Percentiles rank a stretch among this genome's conserved stretches.
phyloP scores from a whole-genome alignment of 1,140 invertebrate species.

The Meloidogyne exigua region DNA sequence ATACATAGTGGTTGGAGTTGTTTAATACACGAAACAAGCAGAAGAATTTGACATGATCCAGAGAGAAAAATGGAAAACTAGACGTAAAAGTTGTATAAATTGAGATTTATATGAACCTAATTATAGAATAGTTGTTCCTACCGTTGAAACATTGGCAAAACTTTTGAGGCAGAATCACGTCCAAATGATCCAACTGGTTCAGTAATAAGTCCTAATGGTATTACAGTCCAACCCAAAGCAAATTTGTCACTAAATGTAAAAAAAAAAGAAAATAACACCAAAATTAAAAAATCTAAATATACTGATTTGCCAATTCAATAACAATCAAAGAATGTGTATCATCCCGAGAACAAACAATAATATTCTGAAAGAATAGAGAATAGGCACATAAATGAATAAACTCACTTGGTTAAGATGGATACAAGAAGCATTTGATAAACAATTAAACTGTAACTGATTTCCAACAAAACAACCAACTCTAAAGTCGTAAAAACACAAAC shows the following conservation, averaged over 20 bases:
- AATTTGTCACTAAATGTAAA: neutral
- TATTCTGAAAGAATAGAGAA: neutral
- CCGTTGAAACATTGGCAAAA: neutral
- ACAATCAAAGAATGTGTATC: constrained; percentile 1
- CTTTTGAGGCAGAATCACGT: neutral
- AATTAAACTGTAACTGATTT: neutral
- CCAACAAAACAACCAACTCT: constrained; percentile 4
- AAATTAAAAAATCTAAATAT: neutral
- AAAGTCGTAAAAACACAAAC: constrained; percentile 17
- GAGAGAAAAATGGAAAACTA: constrained; percentile 20
- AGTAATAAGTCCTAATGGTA: neutral
- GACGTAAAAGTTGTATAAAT: neutral
- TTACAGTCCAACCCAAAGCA: constrained; percentile 11
- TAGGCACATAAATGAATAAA: neutral
- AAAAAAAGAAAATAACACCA: neutral
- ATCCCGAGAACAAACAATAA: neutral
- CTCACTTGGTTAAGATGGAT: neutral
- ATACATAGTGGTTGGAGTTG: neutral
- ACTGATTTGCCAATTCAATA: constrained; percentile 15
- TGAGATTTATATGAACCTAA: neutral
- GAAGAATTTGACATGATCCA: constrained; percentile 12
- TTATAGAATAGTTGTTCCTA: neutral
- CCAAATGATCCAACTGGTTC: neutral
- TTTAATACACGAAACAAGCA: neutral
- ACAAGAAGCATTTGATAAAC: neutral